Evolutionary conservation across 2,113 vertebrate genomes (phyloP).

Genomic region (Scytalopus superciliaris): DNA sequence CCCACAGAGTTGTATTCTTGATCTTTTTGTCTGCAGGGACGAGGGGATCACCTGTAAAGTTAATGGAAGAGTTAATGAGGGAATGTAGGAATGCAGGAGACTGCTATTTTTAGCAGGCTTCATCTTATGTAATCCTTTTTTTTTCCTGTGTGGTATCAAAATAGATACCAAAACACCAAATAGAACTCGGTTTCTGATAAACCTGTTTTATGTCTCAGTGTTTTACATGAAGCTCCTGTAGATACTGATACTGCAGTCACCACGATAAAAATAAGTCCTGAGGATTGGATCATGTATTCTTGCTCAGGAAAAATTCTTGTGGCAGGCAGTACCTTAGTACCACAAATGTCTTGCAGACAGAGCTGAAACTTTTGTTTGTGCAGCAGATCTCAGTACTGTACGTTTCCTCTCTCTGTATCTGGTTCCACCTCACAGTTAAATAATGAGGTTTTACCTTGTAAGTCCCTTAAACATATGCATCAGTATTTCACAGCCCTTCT

Average conservation of each 20-base stretch:
- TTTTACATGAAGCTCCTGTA: conserved; percentile 27
- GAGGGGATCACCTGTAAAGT: conserved; percentile 13
- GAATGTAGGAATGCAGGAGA: conserved; percentile 45
- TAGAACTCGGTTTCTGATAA: conserved; percentile 54
- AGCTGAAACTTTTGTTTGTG: not conserved
- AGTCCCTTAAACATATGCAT: not conserved
- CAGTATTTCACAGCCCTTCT: not conserved
- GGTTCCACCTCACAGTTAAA: not conserved
- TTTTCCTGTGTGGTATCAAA: conserved; percentile 33
- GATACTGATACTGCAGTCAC: not conserved
- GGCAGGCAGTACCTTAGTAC: not conserved
- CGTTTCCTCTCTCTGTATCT: not conserved
- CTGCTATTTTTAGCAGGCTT: conserved; percentile 61
- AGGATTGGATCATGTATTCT: not conserved
- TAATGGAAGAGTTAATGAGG: conserved; percentile 65
- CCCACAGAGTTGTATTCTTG: not conserved
- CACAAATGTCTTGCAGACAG: not conserved
- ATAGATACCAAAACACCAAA: conserved; percentile 57
- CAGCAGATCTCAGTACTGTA: not conserved
- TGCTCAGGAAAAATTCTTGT: not conserved
- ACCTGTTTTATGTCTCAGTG: conserved; percentile 37
- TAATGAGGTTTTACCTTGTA: not conserved
- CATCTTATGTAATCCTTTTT: conserved; percentile 47
- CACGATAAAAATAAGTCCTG: not conserved
- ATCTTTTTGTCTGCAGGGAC: not conserved